Evolutionary conservation across 2,797 vertebrate species (phyloP).

Genomic region (Bradypodion pumilum): DNA sequence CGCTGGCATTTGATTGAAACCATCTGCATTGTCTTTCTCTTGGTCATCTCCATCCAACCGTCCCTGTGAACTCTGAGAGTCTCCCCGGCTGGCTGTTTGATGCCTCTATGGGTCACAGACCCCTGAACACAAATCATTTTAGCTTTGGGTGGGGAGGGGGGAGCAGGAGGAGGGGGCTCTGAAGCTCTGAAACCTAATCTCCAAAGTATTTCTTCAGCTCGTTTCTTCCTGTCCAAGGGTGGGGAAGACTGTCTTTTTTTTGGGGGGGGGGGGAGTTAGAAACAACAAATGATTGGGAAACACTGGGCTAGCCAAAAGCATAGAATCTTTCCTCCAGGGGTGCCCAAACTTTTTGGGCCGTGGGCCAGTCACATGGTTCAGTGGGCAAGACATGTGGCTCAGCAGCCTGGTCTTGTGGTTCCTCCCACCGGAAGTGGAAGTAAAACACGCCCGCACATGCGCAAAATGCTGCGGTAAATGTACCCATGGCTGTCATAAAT

Average conservation of each 20-base stretch:
- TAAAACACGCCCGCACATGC: no score
- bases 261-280: constrained; percentile 54
- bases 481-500: no score
- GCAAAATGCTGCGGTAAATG: no score
- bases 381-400: no score
- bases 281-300: no score
- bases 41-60: constrained; percentile 79
- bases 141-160: constrained; percentile 77
- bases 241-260: constrained; percentile 84
- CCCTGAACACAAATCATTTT: constrained; percentile 95
- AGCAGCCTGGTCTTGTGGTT: no score
- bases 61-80: constrained; percentile 87
- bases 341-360: no score
- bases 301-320: no score
- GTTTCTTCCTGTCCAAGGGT: constrained; percentile 73
- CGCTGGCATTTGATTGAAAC: constrained; percentile 81
- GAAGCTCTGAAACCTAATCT: constrained; percentile 90
- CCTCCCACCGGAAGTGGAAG: no score
- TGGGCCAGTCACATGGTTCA: no score
- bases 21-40: constrained; percentile 89
- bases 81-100: constrained; percentile 88
- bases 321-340: no score
- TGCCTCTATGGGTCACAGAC: constrained; percentile 91
- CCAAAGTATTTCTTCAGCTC: constrained; percentile 78
- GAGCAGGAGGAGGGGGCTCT: constrained; percentile 74